Conservation (phyloP, 2,888 invertebrate genomes). For the Matsumyia berberina region DNA sequence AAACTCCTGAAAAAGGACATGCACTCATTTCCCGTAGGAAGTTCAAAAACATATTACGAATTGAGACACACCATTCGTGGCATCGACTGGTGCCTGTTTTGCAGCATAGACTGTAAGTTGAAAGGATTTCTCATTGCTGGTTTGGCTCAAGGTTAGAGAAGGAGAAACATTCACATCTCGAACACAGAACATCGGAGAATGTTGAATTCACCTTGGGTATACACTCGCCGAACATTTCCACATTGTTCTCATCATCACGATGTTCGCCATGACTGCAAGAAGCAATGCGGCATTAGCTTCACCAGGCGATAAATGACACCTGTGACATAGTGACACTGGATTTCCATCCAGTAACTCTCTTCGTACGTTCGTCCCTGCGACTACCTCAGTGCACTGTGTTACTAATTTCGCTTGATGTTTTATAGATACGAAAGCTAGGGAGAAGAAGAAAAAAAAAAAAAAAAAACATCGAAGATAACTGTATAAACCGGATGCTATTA, state of each 20-base stretch:
- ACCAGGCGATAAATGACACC: constrained; percentile 66
- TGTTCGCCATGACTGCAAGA: constrained; percentile 48
- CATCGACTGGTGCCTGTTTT: constrained; percentile 4
- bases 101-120: background rate
- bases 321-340: constrained; percentile 63
- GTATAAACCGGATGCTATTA: constrained; percentile 63
- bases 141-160: background rate
- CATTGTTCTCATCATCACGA: constrained; percentile 39
- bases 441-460: constrained; percentile 6
- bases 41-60: constrained; percentile 31
- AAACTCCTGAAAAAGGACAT: constrained; percentile 17
- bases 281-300: constrained; percentile 59
- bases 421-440: constrained; percentile 19
- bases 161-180: too few relatives aligned
- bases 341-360: constrained; percentile 43
- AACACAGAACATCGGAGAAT: background rate
- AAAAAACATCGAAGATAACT: constrained; percentile 43
- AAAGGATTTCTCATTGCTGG: background rate
- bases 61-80: constrained; percentile 23
- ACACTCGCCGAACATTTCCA: constrained; percentile 5
- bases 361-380: background rate
- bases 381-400: constrained; percentile 32
- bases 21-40: constrained; percentile 24
- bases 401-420: constrained; percentile 61
- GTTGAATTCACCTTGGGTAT: background rate